phyloP scores from a whole-genome alignment of 2,888 invertebrate species.

The Crocallis elinguaria region DNA sequence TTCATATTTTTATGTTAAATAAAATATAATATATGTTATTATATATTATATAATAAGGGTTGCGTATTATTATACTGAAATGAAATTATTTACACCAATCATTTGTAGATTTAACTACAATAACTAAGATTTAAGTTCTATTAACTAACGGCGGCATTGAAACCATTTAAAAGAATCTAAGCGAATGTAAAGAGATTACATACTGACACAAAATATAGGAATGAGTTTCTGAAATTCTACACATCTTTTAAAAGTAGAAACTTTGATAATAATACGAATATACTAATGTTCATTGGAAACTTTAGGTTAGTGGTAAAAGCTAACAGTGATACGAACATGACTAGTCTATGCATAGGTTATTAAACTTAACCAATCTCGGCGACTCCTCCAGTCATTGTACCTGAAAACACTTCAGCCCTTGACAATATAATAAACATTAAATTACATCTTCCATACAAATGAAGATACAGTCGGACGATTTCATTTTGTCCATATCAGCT shows the following conservation, averaged over 20 bases:
- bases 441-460: not conserved
- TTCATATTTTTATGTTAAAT: not conserved
- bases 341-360: not conserved
- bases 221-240: not conserved
- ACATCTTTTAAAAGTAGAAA: not conserved
- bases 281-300: not conserved
- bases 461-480: not conserved
- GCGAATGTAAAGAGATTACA: not conserved
- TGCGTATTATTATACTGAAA: not conserved
- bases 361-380: not conserved
- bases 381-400: not conserved
- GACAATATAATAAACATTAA: not conserved
- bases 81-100: conserved; percentile 9
- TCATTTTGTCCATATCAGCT: not conserved
- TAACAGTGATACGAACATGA: conserved; percentile 2
- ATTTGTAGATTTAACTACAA: conserved; percentile 2
- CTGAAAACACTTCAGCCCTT: conserved; percentile 5
- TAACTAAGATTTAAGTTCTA: conserved; percentile 1
- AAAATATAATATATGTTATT: not conserved
- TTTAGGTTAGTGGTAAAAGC: not conserved
- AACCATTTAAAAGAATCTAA: not conserved
- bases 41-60: not conserved
- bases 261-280: not conserved
- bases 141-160: not conserved
- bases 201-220: conserved; percentile 7